Conservation (phyloP, 2,113 vertebrate genomes). For the Lanius collurio region DNA sequence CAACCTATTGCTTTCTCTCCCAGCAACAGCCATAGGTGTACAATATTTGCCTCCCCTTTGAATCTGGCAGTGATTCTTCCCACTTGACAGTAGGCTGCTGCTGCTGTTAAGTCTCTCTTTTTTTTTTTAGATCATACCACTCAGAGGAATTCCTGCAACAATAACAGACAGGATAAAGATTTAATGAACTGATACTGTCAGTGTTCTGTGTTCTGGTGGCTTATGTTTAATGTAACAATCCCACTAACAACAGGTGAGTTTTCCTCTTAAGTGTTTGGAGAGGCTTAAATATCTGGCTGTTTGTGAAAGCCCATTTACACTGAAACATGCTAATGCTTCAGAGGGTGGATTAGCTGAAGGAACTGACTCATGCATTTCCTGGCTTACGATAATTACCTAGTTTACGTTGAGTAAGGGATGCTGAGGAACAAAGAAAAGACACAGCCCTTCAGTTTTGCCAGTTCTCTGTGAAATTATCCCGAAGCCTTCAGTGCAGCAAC, state of each 20-base stretch:
- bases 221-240: constrained; percentile 50
- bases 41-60: not conserved
- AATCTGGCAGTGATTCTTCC: not conserved
- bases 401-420: not conserved
- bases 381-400: constrained; percentile 13
- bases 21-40: not conserved
- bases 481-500: not conserved
- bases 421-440: not conserved
- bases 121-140: not conserved
- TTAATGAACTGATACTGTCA: constrained; percentile 51
- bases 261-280: constrained; percentile 5
- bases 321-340: constrained; percentile 3
- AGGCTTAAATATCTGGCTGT: not conserved
- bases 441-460: not conserved
- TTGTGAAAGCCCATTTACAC: constrained; percentile 4
- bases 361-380: constrained; percentile 7
- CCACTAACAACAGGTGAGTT: constrained; percentile 15
- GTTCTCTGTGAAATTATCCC: constrained; percentile 15
- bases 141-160: not conserved
- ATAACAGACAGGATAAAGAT: constrained; percentile 12
- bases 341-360: constrained; percentile 8
- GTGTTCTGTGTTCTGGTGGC: constrained; percentile 1
- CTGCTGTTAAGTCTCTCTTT: not conserved
- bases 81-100: not conserved
- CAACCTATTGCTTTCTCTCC: not conserved